phyloP scores from a whole-genome alignment of 2,797 vertebrate genomes.

The Hybognathus amarus region DNA sequence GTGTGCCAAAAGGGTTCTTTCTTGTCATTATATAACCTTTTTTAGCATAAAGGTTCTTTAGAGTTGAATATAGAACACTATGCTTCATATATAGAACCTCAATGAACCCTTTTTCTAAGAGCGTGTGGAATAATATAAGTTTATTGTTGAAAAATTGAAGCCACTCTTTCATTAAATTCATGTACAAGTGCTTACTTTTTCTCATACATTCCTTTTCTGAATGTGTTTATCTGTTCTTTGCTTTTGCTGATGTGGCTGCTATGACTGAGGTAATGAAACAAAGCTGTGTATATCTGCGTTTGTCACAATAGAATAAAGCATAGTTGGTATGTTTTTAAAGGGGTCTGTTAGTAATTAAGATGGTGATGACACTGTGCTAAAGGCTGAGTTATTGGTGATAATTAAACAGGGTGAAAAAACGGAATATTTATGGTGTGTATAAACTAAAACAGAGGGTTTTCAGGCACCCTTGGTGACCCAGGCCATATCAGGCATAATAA shows the following conservation, averaged over 20 bases:
- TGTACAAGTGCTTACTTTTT: constrained; percentile 8
- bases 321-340: constrained; percentile 16
- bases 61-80: too few relatives aligned
- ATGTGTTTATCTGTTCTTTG: constrained; percentile 26
- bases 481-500: background rate
- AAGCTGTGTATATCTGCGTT: constrained; percentile 29
- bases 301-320: constrained; percentile 29
- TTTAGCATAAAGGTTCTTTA: too few relatives aligned
- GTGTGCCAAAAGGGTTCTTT: too few relatives aligned
- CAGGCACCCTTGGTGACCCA: background rate
- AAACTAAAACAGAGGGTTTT: constrained; percentile 14
- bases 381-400: constrained; percentile 28
- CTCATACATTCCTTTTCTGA: background rate
- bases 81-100: too few relatives aligned
- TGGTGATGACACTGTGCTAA: constrained; percentile 13
- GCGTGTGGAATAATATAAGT: background rate
- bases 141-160: constrained; percentile 31
- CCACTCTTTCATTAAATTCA: background rate
- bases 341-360: constrained; percentile 28
- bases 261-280: constrained; percentile 23
- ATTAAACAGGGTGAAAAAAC: constrained; percentile 17
- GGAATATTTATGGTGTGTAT: constrained; percentile 8
- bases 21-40: too few relatives aligned
- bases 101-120: too few relatives aligned
- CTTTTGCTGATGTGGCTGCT: constrained; percentile 34